A percentile compares a stretch with the other conserved stretches of the same genome.
Conservation (phyloP, 2,888 invertebrate species). For the Lasiommata megera region DNA sequence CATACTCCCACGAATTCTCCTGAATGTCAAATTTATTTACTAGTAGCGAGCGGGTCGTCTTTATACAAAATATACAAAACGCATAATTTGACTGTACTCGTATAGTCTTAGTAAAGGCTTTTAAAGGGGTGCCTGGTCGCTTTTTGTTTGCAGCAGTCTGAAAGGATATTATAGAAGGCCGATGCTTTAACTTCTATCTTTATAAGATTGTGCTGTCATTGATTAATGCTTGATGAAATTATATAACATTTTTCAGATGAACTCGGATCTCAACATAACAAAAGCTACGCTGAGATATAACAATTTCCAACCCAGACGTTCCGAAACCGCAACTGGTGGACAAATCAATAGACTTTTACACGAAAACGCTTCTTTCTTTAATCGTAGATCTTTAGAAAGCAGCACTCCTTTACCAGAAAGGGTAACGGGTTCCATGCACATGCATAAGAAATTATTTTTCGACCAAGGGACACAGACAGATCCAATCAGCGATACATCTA, state of each 20-base stretch:
- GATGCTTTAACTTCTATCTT: no score
- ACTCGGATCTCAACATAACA: slow-evolving; percentile 23
- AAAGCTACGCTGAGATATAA: slow-evolving; percentile 25
- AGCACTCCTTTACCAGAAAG: slow-evolving; percentile 48
- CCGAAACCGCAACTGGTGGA: slow-evolving; percentile 16
- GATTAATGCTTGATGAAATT: no score
- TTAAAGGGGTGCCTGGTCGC: no score
- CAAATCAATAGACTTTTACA: slow-evolving; percentile 22
- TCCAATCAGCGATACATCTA: slow-evolving; percentile 26
- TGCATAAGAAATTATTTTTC: slow-evolving; percentile 35
- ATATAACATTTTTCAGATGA: slow-evolving; percentile 24
- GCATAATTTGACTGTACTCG: no score
- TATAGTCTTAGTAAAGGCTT: no score
- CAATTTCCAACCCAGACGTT: slow-evolving; percentile 19
- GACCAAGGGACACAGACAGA: slow-evolving; percentile 58
- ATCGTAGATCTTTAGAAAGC: slow-evolving; percentile 40
- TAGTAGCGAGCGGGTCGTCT: no score
- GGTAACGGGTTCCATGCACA: slow-evolving; percentile 13
- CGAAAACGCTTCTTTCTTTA: slow-evolving; percentile 19
- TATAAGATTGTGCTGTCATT: no score
- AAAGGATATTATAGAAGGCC: no score
- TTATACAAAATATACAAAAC: no score
- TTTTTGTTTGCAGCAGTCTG: no score
- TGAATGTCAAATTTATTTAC: no score
- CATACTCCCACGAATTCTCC: no score